Conservation (phyloP, 2,797 vertebrate species). For the Scleropages formosus region DNA sequence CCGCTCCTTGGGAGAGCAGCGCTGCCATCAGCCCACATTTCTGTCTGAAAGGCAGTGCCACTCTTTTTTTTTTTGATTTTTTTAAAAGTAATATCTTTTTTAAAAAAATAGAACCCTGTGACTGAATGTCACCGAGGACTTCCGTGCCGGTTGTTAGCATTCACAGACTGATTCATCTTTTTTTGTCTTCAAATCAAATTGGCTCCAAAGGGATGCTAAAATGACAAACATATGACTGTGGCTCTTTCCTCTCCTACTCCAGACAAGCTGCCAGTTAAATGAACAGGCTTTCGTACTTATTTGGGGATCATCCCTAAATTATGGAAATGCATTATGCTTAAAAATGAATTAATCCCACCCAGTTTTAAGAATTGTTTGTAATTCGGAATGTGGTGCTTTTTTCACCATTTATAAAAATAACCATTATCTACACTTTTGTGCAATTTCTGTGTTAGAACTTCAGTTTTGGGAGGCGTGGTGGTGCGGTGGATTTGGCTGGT, state of each 20-base stretch:
- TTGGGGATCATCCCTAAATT: neutral
- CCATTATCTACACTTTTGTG: too few species aligned
- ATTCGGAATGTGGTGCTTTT: too few species aligned
- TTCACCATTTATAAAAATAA: too few species aligned
- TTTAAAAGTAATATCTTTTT: neutral
- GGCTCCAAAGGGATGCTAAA: neutral
- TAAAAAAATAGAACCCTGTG: neutral
- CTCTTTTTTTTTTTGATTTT: neutral
- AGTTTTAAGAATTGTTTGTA: too few species aligned
- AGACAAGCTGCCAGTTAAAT: slow-evolving; percentile 3
- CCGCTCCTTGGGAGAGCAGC: neutral
- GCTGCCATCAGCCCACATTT: neutral
- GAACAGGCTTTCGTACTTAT: neutral
- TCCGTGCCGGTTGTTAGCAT: neutral
- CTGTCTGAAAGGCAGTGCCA: slow-evolving; percentile 1
- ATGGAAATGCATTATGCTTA: neutral
- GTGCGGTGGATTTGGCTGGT: too few species aligned
- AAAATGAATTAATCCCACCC: too few species aligned
- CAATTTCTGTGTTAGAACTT: too few species aligned
- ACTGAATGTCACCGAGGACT: neutral
- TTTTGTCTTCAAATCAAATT: slow-evolving; percentile 7
- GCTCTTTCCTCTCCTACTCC: neutral
- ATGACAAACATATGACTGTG: neutral
- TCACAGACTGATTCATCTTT: slow-evolving; percentile 15
- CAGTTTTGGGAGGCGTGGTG: too few species aligned